phyloP scores from a whole-genome alignment of 2,888 invertebrate species.

The Gandaritis pyraliata region DNA sequence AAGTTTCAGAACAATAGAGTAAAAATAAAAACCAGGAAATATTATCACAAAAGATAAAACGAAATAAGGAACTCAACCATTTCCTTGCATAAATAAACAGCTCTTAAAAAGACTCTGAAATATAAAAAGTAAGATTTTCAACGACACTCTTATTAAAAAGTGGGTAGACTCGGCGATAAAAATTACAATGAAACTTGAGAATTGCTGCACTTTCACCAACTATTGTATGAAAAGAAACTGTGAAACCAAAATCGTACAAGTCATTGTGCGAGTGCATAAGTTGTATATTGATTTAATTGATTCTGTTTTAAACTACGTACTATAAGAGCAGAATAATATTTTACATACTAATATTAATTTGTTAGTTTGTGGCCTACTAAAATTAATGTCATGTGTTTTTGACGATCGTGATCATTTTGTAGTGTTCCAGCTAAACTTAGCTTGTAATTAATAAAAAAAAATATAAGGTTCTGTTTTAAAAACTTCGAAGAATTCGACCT shows the following conservation, averaged over 20 bases:
- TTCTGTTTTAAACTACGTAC: constrained; percentile 8
- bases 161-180: constrained; percentile 36
- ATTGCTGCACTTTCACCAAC: constrained; percentile 40
- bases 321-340: too few relatives aligned
- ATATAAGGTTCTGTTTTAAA: neutral
- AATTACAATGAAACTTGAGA: constrained; percentile 42
- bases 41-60: constrained; percentile 29
- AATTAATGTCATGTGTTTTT: too few relatives aligned
- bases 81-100: constrained; percentile 42
- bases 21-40: constrained; percentile 35
- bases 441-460: neutral
- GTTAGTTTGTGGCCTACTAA: too few relatives aligned
- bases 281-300: constrained; percentile 1
- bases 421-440: too few relatives aligned
- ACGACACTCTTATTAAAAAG: constrained; percentile 39
- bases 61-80: constrained; percentile 38
- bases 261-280: constrained; percentile 20
- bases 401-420: too few relatives aligned
- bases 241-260: constrained; percentile 33
- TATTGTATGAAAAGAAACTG: constrained; percentile 38
- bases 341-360: too few relatives aligned
- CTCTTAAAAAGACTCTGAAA: constrained; percentile 24
- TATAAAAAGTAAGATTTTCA: constrained; percentile 32
- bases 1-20: constrained; percentile 26
- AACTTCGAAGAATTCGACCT: neutral